Conservation (phyloP, 2,113 vertebrate species). For the Odobenus rosmarus region DNA sequence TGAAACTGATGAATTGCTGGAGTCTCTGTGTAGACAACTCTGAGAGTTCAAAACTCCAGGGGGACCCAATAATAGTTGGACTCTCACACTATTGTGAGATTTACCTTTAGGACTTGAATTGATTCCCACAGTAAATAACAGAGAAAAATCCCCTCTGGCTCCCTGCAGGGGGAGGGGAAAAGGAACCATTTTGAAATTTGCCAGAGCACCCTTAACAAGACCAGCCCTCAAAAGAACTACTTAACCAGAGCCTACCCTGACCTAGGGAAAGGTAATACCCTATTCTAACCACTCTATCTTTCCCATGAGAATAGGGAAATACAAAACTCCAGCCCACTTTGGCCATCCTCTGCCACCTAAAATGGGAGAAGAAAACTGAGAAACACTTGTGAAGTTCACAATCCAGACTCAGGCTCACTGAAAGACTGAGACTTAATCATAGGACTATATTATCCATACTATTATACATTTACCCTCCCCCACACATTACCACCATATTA, state of each 20-base stretch:
- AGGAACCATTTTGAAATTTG: not conserved
- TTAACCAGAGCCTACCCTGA: not conserved
- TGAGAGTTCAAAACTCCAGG: not conserved
- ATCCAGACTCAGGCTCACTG: not conserved
- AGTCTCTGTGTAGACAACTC: not conserved
- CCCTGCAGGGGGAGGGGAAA: not conserved
- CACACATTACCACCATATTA: not conserved
- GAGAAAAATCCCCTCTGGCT: not conserved
- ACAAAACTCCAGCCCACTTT: not conserved
- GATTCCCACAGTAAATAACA: fast-evolving
- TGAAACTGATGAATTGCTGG: not conserved
- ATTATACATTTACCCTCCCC: not conserved
- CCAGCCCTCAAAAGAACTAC: not conserved
- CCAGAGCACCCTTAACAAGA: not conserved
- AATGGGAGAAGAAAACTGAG: not conserved
- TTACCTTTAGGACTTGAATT: not conserved
- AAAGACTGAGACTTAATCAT: not conserved
- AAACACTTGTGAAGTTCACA: not conserved
- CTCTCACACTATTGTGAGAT: not conserved
- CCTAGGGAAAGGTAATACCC: not conserved
- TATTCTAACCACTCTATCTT: not conserved
- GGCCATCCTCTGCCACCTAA: not conserved
- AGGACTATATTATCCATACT: not conserved
- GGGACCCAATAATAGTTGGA: not conserved
- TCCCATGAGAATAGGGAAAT: not conserved